A percentile compares a stretch with the other conserved stretches of the same genome.
phyloP scores from a whole-genome alignment of 2,113 vertebrate species.

The Delphinus delphis region DNA sequence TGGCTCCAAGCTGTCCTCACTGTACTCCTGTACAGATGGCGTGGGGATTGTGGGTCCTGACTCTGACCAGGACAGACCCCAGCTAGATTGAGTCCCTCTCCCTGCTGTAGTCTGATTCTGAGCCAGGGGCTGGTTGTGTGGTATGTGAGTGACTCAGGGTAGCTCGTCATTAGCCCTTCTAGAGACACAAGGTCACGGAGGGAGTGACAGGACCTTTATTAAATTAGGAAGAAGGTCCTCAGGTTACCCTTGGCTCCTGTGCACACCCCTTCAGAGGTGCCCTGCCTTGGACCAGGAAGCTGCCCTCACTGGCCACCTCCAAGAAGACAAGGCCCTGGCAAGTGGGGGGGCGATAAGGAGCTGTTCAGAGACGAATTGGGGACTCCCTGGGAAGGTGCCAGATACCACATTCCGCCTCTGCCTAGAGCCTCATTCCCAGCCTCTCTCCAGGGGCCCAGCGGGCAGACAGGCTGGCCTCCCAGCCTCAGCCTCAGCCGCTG shows the following conservation, averaged over 20 bases:
- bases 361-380: neutral
- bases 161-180: neutral
- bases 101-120: neutral
- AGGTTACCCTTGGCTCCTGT: neutral
- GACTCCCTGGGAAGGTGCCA: constrained; percentile 45
- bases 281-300: neutral
- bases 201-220: neutral
- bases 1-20: neutral
- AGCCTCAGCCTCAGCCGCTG: neutral
- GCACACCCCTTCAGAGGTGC: neutral
- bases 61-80: neutral
- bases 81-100: neutral
- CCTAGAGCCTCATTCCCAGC: neutral
- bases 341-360: neutral
- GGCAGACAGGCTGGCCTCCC: neutral
- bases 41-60: neutral
- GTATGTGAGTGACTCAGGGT: neutral
- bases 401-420: neutral
- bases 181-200: neutral
- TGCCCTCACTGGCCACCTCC: neutral
- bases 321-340: neutral
- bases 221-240: neutral
- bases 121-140: neutral
- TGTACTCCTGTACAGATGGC: neutral
- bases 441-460: neutral